Conservation (phyloP, 2,797 vertebrate genomes). For the Myiotriccus ornatus region DNA sequence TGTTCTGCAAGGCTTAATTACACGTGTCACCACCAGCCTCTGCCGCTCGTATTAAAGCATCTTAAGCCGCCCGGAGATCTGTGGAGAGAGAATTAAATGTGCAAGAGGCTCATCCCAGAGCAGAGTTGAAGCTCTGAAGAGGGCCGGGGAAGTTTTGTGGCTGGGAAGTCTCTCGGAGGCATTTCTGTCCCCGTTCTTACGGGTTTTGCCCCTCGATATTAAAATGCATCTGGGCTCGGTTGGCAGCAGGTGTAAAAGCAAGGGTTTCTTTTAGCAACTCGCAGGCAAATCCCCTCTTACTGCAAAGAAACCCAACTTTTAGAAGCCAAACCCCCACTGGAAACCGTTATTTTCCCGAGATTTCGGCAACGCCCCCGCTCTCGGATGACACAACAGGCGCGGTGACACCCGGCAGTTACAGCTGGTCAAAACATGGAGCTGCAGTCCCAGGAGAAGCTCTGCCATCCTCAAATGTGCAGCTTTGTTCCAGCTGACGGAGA, state of each 20-base stretch:
- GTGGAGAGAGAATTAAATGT: neutral
- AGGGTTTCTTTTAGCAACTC: neutral
- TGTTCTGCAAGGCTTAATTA: slow-evolving; percentile 34
- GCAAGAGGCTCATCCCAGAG: neutral
- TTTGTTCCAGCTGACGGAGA: neutral
- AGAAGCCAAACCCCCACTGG: neutral
- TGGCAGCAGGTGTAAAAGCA: neutral
- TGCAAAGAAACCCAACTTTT: neutral
- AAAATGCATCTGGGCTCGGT: neutral
- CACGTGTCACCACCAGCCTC: slow-evolving; percentile 13
- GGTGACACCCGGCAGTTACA: neutral
- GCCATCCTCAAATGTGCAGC: neutral
- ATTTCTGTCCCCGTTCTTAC: fast-evolving
- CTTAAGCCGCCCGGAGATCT: slow-evolving; percentile 9
- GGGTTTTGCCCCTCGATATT: neutral
- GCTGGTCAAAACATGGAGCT: neutral
- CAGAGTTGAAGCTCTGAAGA: too few species aligned
- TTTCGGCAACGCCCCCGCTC: neutral
- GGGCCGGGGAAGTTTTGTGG: neutral
- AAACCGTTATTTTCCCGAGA: neutral
- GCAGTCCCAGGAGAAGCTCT: neutral
- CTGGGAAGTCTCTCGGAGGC: neutral
- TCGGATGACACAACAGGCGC: fast-evolving
- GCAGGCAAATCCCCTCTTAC: neutral
- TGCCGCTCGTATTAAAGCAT: neutral